phyloP scores from a whole-genome alignment of 2,888 invertebrate genomes.

The Drosophila recens region DNA sequence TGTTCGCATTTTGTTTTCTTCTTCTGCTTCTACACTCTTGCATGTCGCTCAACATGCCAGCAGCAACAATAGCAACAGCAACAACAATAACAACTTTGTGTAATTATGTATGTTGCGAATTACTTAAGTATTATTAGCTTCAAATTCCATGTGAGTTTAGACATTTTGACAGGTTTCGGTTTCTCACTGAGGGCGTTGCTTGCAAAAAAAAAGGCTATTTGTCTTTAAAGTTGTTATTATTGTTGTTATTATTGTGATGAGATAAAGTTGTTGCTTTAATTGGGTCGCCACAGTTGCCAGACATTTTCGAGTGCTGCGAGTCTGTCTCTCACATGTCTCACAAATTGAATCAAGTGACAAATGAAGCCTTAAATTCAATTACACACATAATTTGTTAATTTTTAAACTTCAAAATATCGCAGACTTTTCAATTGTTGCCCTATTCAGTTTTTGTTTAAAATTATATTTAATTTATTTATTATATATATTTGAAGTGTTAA shows the following conservation, averaged over 20 bases:
- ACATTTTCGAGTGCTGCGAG: slow-evolving; percentile 24
- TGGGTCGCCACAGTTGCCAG: slow-evolving; percentile 55
- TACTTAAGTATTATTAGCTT: slow-evolving; percentile 68
- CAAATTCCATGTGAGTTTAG: slow-evolving; percentile 43
- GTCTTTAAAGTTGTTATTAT: slow-evolving; percentile 6
- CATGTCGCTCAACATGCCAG: slow-evolving; percentile 61
- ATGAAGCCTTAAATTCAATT: slow-evolving; percentile 22
- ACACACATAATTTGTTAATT: background rate
- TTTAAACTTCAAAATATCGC: background rate
- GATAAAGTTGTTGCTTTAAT: slow-evolving; percentile 52
- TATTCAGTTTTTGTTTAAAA: too few species aligned
- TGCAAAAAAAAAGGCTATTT: slow-evolving; percentile 4
- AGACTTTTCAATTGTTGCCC: too few species aligned
- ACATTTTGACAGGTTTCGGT: slow-evolving; percentile 71
- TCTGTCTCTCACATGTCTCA: slow-evolving; percentile 17
- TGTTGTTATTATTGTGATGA: slow-evolving; percentile 24
- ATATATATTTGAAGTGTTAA: too few species aligned
- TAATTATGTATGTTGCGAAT: slow-evolving; percentile 69
- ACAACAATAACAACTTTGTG: slow-evolving; percentile 33
- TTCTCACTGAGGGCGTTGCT: slow-evolving; percentile 47
- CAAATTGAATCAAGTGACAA: slow-evolving; percentile 26
- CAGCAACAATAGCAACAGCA: slow-evolving; percentile 25
- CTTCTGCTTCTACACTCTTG: slow-evolving; percentile 37
- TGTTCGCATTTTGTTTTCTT: slow-evolving; percentile 28
- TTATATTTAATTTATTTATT: too few species aligned